Conservation (phyloP, 2,888 invertebrate genomes). For the Odontocerum albicorne region DNA sequence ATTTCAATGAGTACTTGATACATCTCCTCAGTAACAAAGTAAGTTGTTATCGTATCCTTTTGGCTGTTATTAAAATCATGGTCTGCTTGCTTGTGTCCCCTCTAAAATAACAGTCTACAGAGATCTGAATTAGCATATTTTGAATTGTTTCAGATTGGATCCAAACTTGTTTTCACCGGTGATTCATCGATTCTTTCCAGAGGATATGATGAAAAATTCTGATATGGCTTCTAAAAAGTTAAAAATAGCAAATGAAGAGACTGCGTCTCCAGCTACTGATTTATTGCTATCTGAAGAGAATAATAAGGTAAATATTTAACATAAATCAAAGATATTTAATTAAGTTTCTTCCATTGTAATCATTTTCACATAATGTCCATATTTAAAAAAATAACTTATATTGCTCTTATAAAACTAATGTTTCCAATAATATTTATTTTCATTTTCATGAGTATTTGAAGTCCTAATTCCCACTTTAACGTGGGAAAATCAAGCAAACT, state of each 20-base stretch:
- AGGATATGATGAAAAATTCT: slow-evolving; percentile 26
- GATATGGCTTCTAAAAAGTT: slow-evolving; percentile 8
- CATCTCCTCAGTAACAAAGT: no score
- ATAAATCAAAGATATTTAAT: no score
- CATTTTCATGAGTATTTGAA: not conserved
- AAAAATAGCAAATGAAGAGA: no score
- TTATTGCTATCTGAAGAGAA: slow-evolving; percentile 2
- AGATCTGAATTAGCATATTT: no score
- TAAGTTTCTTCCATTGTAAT: not conserved
- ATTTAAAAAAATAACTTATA: not conserved
- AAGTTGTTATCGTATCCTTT: no score
- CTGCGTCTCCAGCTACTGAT: slow-evolving; percentile 1
- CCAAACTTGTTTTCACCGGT: slow-evolving; percentile 63
- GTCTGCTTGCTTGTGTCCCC: no score
- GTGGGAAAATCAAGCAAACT: no score
- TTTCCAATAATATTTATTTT: not conserved
- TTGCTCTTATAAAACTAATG: not conserved
- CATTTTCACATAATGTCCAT: not conserved
- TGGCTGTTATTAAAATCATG: no score
- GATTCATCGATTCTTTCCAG: slow-evolving; percentile 47
- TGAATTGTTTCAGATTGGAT: slow-evolving; percentile 53
- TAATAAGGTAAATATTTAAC: not conserved
- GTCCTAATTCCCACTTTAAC: no score
- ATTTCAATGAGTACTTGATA: no score
- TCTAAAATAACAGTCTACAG: no score